Conservation (phyloP, 2,797 vertebrate species). For the Microcaecilia unicolor region DNA sequence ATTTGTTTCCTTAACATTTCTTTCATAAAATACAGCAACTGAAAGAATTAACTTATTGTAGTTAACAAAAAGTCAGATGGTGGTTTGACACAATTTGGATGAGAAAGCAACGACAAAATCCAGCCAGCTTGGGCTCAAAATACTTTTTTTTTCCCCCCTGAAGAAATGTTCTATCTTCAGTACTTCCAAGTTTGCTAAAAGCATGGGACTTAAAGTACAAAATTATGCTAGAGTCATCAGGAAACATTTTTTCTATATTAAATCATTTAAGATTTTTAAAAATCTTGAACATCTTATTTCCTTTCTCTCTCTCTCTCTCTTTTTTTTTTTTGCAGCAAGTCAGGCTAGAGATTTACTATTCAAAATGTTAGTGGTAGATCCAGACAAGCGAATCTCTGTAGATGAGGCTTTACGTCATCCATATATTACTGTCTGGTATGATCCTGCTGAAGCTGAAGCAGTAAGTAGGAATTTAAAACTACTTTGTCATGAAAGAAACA, state of each 20-base stretch:
- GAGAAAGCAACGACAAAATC: too few relatives aligned
- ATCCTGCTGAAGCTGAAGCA: constrained; percentile 84
- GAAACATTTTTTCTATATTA: background rate
- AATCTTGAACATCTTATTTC: too few relatives aligned
- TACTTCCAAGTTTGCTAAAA: background rate
- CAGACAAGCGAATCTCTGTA: constrained; percentile 87
- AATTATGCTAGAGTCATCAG: background rate
- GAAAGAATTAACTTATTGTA: too few relatives aligned
- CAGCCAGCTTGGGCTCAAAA: too few relatives aligned
- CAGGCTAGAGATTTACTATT: constrained; percentile 93
- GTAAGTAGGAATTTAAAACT: constrained; percentile 60
- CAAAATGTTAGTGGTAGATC: constrained; percentile 95
- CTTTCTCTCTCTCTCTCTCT: background rate
- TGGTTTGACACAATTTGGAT: too few relatives aligned
- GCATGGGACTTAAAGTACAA: background rate
- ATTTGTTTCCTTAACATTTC: too few relatives aligned
- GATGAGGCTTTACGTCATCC: constrained; percentile 90
- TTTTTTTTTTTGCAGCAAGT: constrained; percentile 60
- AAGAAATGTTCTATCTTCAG: too few relatives aligned
- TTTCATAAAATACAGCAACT: too few relatives aligned
- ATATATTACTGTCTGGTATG: constrained; percentile 95
- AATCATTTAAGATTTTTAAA: background rate
- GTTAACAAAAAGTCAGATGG: too few relatives aligned
- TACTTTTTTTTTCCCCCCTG: too few relatives aligned
- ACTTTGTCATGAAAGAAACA: background rate